Percentiles rank a stretch among this genome's conserved stretches.
phyloP scores from a whole-genome alignment of 2,113 vertebrate genomes.

The Heterotis niloticus region DNA sequence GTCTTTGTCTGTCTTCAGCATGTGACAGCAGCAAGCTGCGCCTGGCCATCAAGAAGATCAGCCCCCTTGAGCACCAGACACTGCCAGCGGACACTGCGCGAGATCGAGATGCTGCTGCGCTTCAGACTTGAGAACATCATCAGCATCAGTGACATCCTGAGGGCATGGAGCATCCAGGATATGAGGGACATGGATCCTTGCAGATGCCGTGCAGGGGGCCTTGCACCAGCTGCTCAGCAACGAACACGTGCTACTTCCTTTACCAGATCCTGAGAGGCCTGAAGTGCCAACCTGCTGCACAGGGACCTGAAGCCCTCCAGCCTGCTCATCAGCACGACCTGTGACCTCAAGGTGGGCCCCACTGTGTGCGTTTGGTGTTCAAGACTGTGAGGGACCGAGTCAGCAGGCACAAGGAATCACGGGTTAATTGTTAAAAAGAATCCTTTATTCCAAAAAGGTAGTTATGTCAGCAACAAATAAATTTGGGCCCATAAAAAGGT shows the following conservation, averaged over 20 bases:
- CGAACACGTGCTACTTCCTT: constrained; percentile 61
- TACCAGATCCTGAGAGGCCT: constrained; percentile 62
- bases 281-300: constrained; percentile 57
- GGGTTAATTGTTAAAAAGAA: too few species aligned
- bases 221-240: constrained; percentile 62
- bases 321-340: constrained; percentile 62
- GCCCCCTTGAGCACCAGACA: constrained; percentile 64
- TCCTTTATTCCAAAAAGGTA: too few species aligned
- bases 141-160: constrained; percentile 58
- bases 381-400: too few species aligned
- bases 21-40: constrained; percentile 54
- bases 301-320: constrained; percentile 61
- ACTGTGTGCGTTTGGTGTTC: too few species aligned
- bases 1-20: constrained; percentile 37
- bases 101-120: constrained; percentile 60
- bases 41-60: constrained; percentile 64
- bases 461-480: too few species aligned
- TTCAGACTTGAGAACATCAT: constrained; percentile 61
- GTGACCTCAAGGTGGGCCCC: constrained; percentile 58
- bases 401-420: too few species aligned
- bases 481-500: too few species aligned
- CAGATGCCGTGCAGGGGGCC: not conserved
- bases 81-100: constrained; percentile 56
- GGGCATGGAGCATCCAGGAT: constrained; percentile 53
- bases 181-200: constrained; percentile 65